A percentile compares a stretch with the other conserved stretches of the same genome.
Evolutionary conservation across 2,113 vertebrate genomes (phyloP).

Genomic region (Stomatorhinus ivindoensis): DNA sequence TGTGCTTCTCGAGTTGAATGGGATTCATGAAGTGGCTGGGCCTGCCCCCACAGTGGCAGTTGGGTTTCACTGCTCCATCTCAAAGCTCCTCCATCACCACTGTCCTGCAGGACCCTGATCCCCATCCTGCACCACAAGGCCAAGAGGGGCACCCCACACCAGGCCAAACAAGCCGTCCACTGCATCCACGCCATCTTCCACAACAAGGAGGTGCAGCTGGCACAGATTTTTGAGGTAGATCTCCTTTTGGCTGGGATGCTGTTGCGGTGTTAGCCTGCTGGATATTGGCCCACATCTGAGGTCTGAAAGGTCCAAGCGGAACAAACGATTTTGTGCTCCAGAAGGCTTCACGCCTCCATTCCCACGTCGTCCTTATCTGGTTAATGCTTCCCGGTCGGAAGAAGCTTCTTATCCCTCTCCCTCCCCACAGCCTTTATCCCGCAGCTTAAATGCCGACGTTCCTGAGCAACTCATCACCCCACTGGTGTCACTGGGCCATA

Average conservation of each 20-base stretch:
- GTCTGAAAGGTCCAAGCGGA: not conserved
- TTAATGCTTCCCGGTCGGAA: not conserved
- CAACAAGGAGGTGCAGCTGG: conserved; percentile 97
- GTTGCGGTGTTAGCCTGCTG: not conserved
- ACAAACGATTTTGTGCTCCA: not conserved
- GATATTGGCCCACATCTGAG: not conserved
- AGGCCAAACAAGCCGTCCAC: conserved; percentile 96
- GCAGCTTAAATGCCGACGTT: conserved; percentile 94
- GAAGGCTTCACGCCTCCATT: not conserved
- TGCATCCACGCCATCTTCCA: conserved; percentile 98
- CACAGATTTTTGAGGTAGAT: conserved; percentile 95
- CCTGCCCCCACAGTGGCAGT: not conserved
- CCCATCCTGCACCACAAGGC: conserved; percentile 97
- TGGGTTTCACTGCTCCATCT: not conserved
- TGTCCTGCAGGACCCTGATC: conserved; percentile 80
- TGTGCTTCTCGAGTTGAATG: not conserved
- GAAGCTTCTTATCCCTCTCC: not conserved
- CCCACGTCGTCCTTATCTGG: not conserved
- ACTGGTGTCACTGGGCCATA: conserved; percentile 92
- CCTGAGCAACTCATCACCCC: conserved; percentile 97
- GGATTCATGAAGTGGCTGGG: not conserved
- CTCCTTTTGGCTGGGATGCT: not conserved
- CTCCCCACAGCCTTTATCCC: conserved; percentile 78
- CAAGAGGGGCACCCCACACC: conserved; percentile 94
- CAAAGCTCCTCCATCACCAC: not conserved